Evolutionary conservation across 2,113 vertebrate species (phyloP).

Genomic region (Centropus bengalensis): DNA sequence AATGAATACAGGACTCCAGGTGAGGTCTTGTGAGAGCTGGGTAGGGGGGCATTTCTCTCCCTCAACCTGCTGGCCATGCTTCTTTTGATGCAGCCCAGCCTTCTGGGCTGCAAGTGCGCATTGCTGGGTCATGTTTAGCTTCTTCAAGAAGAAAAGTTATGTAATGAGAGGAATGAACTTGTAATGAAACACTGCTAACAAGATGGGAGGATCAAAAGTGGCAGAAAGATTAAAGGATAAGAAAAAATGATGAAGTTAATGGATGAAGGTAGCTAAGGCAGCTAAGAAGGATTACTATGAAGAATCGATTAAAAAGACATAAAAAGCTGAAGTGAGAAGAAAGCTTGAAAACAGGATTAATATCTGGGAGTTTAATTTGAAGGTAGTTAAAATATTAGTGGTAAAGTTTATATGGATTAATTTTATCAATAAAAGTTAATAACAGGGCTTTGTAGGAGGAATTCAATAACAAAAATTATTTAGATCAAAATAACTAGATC

Average conservation of each 20-base stretch:
- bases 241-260: slow-evolving; percentile 32
- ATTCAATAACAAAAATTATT: slow-evolving; percentile 3
- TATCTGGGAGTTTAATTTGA: slow-evolving; percentile 9
- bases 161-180: not conserved
- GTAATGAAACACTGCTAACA: not conserved
- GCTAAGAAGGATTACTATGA: slow-evolving; percentile 22
- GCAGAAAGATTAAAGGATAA: slow-evolving; percentile 52
- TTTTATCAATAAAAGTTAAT: not conserved
- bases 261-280: slow-evolving; percentile 25
- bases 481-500: not conserved
- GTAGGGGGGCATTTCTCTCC: too few species aligned
- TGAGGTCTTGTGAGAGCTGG: too few species aligned
- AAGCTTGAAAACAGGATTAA: slow-evolving; percentile 16
- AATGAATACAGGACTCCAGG: too few species aligned
- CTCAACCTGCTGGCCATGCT: too few species aligned
- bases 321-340: not conserved
- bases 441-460: not conserved
- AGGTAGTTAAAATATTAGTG: not conserved
- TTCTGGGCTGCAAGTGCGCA: too few species aligned
- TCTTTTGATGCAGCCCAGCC: too few species aligned
- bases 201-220: not conserved
- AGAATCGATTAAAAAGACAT: not conserved
- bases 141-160: not conserved
- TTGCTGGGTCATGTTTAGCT: too few species aligned
- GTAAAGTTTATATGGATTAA: not conserved